Evolutionary conservation across 2,888 invertebrate genomes (phyloP), one percentile per base, ranked within the genome.

Genomic region (Heliconius ethilla): DNA sequence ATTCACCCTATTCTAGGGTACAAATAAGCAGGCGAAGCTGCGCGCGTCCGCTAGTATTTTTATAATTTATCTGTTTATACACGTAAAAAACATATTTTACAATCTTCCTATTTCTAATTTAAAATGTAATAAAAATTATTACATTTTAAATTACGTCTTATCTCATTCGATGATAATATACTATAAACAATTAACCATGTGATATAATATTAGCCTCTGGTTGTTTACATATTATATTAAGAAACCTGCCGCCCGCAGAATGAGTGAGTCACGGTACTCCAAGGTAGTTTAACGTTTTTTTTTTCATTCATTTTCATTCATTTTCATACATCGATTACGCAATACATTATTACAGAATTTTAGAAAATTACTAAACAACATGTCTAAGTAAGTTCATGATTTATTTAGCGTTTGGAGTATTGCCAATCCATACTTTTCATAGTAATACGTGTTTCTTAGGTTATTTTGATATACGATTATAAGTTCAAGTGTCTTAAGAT

Each of bases 391-490:
- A 82, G 79, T 78, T 65, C 77, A 55, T 81, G 82, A 83, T 84
- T 83, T 82, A 82, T 82, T 76, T 80, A 40, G 67, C 70, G 72
- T 70, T 81, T 85, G 85, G 84, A 80, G n/a, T n/a, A 25, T 59
- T 77, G 85, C 85, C 85, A 85, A 84, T 79, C 65, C 55, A 70
- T 78, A 70, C 78, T 73, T 78, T 75, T 73, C 55, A 45, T 73
- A 74, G 76, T 65, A 45, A 74, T 40, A 69, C 29, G 65, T 77
- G 65, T 37, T 63, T n/a, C 63, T 63, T 77, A 70, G 4, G 9
- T 63, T 63, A 10, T 5, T 63, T 25, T 69, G 51, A 22, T 51
- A 74, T 70, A 70, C 66, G 67, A 81, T 72, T 78, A 70, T 76
- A 55, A 76, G 22, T 76, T 79, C 29, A 75, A 79, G 3, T 55